These are phyloP conservation scores for Leptobrachium ailaonicum DNA, from an alignment of 2,113 vertebrate genomes.

Conservation along the genomic window DNA sequence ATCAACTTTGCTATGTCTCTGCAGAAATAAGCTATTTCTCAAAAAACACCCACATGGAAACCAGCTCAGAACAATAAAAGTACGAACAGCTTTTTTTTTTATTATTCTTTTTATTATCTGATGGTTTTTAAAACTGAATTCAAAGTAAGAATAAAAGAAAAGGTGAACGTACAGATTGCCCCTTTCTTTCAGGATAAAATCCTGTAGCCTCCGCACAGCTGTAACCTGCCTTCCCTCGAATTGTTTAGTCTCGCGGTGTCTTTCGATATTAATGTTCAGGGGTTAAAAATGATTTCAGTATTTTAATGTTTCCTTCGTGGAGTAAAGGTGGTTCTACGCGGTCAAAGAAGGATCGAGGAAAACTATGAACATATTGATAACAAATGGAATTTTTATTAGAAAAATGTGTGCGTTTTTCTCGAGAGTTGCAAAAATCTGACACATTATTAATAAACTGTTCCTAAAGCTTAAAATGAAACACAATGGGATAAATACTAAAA, in stretches of 20 bases:
- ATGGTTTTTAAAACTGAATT: not conserved
- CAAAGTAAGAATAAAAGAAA: not conserved
- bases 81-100: not conserved
- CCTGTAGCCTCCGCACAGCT: not conserved
- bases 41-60: not conserved
- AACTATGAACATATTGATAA: constrained; percentile 28
- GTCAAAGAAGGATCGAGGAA: not conserved
- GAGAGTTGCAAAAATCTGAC: constrained; percentile 1
- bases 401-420: constrained; percentile 21
- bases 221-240: not conserved
- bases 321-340: not conserved
- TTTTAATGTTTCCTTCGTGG: not conserved
- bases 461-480: constrained; percentile 21
- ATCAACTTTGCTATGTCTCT: not conserved
- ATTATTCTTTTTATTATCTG: not conserved
- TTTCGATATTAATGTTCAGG: not conserved
- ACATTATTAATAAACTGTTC: constrained; percentile 18
- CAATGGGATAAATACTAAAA: not conserved
- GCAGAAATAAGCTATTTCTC: not conserved
- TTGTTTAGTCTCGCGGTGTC: not conserved
- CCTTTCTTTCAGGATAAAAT: not conserved
- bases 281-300: not conserved
- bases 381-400: constrained; percentile 40
- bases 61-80: not conserved
- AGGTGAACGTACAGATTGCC: not conserved